These are phyloP conservation scores for Morelia viridis DNA, from an alignment of 2,797 vertebrate species.

Conservation along the genomic window DNA sequence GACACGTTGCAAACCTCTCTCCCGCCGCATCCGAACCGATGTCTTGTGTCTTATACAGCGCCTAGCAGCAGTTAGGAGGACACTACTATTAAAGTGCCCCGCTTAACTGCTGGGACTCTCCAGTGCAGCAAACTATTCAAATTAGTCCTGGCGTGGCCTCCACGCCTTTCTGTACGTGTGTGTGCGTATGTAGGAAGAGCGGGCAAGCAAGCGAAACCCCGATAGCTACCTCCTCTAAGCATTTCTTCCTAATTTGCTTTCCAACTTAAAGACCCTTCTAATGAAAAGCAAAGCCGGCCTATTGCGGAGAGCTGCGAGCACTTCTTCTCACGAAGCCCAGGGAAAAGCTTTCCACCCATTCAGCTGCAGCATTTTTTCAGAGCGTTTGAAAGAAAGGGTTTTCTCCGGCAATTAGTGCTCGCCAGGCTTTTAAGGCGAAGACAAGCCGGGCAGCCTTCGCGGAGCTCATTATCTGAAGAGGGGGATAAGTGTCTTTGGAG, in stretches of 20 bases:
- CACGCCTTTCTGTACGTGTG: not conserved
- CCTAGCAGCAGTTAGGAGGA: not conserved
- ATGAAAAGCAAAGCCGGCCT: not conserved
- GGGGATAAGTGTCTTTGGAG: constrained; percentile 6
- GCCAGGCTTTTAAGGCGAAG: not conserved
- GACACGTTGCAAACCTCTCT: not conserved
- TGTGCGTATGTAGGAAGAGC: not conserved
- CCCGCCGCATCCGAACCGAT: not conserved
- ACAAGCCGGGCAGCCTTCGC: not conserved
- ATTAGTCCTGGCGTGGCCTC: not conserved
- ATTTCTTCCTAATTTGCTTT: not conserved
- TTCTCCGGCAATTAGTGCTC: constrained; percentile 6
- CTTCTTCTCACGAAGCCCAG: not conserved
- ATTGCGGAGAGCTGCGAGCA: not conserved
- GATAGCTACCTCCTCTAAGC: not conserved
- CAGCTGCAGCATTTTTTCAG: not conserved
- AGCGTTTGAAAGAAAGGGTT: not conserved
- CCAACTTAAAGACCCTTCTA: not conserved
- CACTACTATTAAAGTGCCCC: not conserved
- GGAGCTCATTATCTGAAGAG: constrained; percentile 27
- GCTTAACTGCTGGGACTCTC: not conserved
- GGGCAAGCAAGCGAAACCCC: not conserved
- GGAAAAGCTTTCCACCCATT: not conserved
- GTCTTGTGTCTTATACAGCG: not conserved
- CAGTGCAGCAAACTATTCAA: not conserved